Evolutionary conservation across 2,888 invertebrate species (phyloP), one percentile per base, ranked within the genome.

Genomic region (Drosophila differens): DNA sequence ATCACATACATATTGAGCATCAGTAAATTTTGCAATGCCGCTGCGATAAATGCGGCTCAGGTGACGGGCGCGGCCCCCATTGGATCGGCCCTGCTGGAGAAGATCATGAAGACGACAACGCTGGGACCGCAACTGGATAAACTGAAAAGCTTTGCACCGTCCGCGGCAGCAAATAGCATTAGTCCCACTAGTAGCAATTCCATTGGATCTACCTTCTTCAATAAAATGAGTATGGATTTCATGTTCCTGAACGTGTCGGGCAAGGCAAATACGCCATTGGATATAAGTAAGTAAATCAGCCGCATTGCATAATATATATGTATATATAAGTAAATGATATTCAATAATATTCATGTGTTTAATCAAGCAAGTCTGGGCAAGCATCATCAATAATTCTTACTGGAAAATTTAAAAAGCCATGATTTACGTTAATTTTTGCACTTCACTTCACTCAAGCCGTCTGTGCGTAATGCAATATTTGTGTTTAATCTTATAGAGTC

Each of bases 241-340:
- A 87, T 85, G 66, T 92, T 91, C 61, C 78, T 91, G 47, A 93
- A 93, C 82, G 91, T 93, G 22, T 93, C 93, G 30, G 93, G 93
- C 61, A 93, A 93, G 58, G 83, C 90, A 61, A 92, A 91, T 33
- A 92, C 93, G 4, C 59, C 91, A 2, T 67, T 92, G 70, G 93
- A 92, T 71, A 91, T 93, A 76, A 88, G 93, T 93, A 62, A 93
- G 93, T 93, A 64, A 12, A 12, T 22, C 25, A 28, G 25, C 6
- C 9, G 32, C 22, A 41, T 60, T 41, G 1, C 16, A 28, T 5
- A 52, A 28, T 6, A 30, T 10, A 22, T 2, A n/a, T n/a, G 3
- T 22, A 22, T 14, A 14, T 35, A 1, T 14, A 14, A 35, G 35
- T 12, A 7, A 47, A 7, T 22, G 6, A 22, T 7, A 22, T 22